Evolutionary conservation across 2,797 vertebrate genomes (phyloP), one percentile per base, ranked within the genome.

Genomic region (Chelonia mydas): DNA sequence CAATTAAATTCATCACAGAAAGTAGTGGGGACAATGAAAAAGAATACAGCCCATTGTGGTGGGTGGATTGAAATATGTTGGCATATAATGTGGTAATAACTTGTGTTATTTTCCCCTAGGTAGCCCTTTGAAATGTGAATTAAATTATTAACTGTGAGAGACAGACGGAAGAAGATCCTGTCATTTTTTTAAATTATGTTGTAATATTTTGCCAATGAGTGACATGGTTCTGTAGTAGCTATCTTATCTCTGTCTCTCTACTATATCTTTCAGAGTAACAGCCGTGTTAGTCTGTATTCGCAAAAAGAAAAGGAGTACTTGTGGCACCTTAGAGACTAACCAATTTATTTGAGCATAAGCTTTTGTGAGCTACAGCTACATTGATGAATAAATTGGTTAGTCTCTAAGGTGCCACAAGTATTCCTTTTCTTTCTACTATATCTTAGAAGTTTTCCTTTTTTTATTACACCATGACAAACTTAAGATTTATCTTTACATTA

Each of bases 111-210:
- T 61, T 50, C 8, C 27, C 86, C 53, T 84, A 89, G 15, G 10
- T 81, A 90, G 8, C 5, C 6, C n/a, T 93, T 94, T 93, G n/a
- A 93, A 90, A 5, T 89, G 89, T 37, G 88, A 85, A 93, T 93
- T 81, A 90, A 93, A 81, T 92, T 76, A 95, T 90, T 81, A 91
- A 4, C 33, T 81, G 7, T 74, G 27, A 65, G 81, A 90, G 85
- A 74, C 37, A 90, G 47, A 31, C 2, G 91, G 27, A 81, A 54
- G n/a, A 80, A 87, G 55, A 82, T 77, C 81, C 84, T 45, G 84
- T 2, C 57, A 3, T 53, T 93, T 86, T 68, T 94, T 50, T 68
- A 11, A 89, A 16, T 78, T 93, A 54, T 4, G 19, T 87, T 89
- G 21, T 9, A 82, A 84, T 81, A 2, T 53, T 84, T 16, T 50